Evolutionary conservation across 2,113 vertebrate genomes (phyloP).

Genomic region (Phocoena phocoena): DNA sequence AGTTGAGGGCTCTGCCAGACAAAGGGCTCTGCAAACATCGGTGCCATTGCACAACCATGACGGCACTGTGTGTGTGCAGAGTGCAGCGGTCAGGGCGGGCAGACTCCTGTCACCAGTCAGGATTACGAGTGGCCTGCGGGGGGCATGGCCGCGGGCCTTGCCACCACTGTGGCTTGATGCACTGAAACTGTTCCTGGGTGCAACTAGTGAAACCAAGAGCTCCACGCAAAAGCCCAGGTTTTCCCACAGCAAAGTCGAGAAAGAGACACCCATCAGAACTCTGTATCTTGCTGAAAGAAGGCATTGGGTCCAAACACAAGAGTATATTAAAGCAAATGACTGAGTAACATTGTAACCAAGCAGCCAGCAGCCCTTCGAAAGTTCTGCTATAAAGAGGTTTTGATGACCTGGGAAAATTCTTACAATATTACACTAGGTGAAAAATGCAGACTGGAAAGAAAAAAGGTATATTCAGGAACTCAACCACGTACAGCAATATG

Average conservation of each 20-base stretch:
- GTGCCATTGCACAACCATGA: fast-evolving
- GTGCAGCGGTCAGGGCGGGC: not conserved
- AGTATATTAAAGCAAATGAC: not conserved
- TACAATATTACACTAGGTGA: not conserved
- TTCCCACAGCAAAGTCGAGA: not conserved
- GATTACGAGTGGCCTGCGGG: not conserved
- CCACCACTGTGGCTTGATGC: not conserved
- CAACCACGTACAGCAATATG: not conserved
- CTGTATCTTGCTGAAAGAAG: not conserved
- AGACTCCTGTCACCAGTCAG: not conserved
- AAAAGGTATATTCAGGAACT: not conserved
- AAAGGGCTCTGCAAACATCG: not conserved
- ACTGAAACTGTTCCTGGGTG: not conserved
- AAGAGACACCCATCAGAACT: not conserved
- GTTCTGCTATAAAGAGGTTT: not conserved
- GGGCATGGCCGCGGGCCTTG: not conserved
- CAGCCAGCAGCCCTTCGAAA: not conserved
- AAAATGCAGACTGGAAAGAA: not conserved
- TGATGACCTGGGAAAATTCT: not conserved
- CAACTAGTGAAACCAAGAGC: not conserved
- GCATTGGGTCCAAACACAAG: not conserved
- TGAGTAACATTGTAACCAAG: not conserved
- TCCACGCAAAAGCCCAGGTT: not conserved
- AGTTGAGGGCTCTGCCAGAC: not conserved
- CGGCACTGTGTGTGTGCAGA: not conserved